Evolutionary conservation across 2,113 vertebrate genomes (phyloP), one percentile per base, ranked within the genome.

Genomic region (Clupea harengus): DNA sequence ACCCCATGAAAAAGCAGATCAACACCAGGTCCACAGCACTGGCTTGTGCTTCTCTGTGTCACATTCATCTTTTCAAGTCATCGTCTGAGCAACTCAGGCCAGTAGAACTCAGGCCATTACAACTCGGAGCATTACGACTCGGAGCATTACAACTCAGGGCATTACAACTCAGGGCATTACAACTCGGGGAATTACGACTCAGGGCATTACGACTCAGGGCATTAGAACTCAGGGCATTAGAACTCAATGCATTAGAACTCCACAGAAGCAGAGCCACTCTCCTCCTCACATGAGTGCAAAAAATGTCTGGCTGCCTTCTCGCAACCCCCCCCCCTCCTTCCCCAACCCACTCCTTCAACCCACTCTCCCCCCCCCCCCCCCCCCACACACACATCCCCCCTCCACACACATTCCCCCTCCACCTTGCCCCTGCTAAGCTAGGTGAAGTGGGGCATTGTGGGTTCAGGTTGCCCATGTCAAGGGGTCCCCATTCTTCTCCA

Each of bases 401-500:
- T 17, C n/a, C 28, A 75, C n/a, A n/a, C n/a, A n/a, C n/a, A n/a
- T n/a, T n/a, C 52, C 67, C 52, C 82, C 45, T 39, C 86, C 60
- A 49, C 25, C 86, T 75, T 83, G 90, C 89, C 95, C 92, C 90
- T 85, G 91, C 91, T 93, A 89, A 60, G 90, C 86, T 90, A 93
- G 92, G 92, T 95, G 94, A 95, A 94, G 90, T 92, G 91, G 94
- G 89, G 89, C 88, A 91, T 94, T 89, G 85, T 93, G 91, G 94
- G 92, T 93, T 95, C 94, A 95, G 52, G 90, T 93, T 94, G 94
- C 91, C 72, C 87, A 91, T 91, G 91, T 92, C 93, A 94, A 94
- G 91, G 93, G 94, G 94, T 95, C 95, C 94, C 93, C 92, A 90
- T 95, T 95, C 92, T 93, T 94, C 92, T 92, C 88, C 91, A 87